phyloP scores from a whole-genome alignment of 2,797 vertebrate species.

The Clarias pachynema region DNA sequence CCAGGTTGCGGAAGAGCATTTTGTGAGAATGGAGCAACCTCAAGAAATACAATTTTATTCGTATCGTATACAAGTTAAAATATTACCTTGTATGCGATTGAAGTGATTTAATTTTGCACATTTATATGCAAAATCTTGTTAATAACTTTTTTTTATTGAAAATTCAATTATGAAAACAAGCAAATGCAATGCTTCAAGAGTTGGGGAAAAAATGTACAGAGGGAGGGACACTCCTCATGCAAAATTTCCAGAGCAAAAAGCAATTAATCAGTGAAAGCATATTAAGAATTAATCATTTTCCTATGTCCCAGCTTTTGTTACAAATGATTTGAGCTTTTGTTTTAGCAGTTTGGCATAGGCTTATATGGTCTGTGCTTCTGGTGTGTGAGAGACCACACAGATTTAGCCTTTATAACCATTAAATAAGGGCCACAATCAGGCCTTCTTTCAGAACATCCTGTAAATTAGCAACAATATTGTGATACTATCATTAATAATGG shows the following conservation, averaged over 20 bases:
- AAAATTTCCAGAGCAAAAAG: not conserved
- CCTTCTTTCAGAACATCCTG: not conserved
- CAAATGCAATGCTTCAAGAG: too few species aligned
- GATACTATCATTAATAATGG: not conserved
- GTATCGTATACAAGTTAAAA: not conserved
- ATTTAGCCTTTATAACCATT: not conserved
- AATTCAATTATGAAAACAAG: too few species aligned
- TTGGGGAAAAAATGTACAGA: too few species aligned
- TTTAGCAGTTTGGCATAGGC: not conserved
- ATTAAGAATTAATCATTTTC: not conserved
- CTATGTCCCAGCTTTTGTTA: not conserved
- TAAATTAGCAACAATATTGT: not conserved
- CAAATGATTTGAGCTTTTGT: not conserved
- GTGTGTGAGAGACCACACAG: not conserved
- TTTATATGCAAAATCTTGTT: too few species aligned
- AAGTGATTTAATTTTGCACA: not conserved
- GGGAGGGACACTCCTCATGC: not conserved
- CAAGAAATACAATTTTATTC: too few species aligned
- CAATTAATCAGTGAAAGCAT: not conserved
- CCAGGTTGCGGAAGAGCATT: not conserved
- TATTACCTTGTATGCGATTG: not conserved
- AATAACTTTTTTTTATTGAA: too few species aligned
- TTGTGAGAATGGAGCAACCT: not conserved
- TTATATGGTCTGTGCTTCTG: not conserved
- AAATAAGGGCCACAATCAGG: not conserved